These are phyloP conservation scores for Oreochromis mossambicus DNA, from an alignment of 2,797 vertebrate genomes.

Conservation along the genomic window DNA sequence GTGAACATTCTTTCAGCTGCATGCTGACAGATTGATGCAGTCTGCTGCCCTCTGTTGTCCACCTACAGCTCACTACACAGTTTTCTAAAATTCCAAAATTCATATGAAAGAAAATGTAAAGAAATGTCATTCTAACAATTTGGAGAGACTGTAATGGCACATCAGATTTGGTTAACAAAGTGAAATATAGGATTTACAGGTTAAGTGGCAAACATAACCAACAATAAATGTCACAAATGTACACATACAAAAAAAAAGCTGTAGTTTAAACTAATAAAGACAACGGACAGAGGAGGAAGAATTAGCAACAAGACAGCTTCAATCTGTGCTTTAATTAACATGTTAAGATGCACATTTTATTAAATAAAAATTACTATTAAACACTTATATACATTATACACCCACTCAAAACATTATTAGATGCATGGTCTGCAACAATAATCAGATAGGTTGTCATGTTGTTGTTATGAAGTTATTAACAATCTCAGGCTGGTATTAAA, in stretches of 20 bases:
- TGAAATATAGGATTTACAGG: background rate
- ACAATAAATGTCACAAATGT: background rate
- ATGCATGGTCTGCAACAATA: background rate
- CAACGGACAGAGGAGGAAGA: background rate
- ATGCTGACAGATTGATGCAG: background rate
- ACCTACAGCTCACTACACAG: background rate
- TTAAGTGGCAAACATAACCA: background rate
- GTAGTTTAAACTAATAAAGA: background rate
- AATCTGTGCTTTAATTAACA: background rate
- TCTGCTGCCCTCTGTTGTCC: conserved; percentile 63
- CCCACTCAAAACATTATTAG: background rate
- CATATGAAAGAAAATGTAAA: background rate
- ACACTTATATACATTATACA: background rate
- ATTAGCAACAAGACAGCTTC: rapidly evolving
- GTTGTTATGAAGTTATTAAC: too few species aligned
- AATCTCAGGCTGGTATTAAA: background rate
- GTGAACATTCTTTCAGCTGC: conserved; percentile 51
- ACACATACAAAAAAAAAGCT: background rate
- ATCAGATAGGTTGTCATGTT: background rate
- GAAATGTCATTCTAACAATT: background rate
- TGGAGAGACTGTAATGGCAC: background rate
- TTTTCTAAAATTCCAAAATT: background rate
- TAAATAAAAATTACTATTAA: background rate
- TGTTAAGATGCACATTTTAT: background rate
- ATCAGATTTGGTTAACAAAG: background rate